These are phyloP conservation scores for Odiellus spinosus DNA, from an alignment of 2,888 invertebrate genomes.

Conservation along the genomic window DNA sequence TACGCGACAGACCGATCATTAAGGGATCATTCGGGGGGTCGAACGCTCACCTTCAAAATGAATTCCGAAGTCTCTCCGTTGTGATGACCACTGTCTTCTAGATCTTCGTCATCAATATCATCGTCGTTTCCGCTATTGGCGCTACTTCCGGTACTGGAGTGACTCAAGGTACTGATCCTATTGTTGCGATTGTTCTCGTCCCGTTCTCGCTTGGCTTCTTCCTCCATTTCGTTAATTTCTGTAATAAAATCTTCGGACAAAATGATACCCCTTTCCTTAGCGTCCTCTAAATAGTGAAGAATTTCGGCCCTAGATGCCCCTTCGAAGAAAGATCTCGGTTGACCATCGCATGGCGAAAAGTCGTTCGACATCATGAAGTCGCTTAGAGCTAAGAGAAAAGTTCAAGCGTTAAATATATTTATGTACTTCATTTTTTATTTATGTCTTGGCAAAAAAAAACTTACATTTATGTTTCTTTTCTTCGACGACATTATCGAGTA, in stretches of 20 bases:
- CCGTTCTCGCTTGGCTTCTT: conserved; percentile 10
- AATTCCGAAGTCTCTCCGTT: no score
- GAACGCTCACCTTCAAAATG: no score
- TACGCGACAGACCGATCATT: no score
- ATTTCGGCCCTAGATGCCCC: conserved; percentile 78
- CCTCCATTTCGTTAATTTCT: conserved; percentile 12
- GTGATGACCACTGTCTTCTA: no score
- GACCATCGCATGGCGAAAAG: conserved; percentile 6
- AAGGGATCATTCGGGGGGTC: no score
- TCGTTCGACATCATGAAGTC: no score
- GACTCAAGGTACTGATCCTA: conserved; percentile 5
- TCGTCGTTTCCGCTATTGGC: conserved; percentile 2
- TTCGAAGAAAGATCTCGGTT: conserved; percentile 40
- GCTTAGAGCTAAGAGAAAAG: no score
- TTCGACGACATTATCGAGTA: conserved; percentile 18
- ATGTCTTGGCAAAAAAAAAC: not conserved
- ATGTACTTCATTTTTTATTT: no score
- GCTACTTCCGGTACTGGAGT: conserved; percentile 52
- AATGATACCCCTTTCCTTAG: conserved; percentile 18
- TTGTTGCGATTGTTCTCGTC: conserved; percentile 8
- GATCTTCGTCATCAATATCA: not conserved
- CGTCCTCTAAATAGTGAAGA: conserved; percentile 66
- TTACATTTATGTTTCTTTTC: not conserved
- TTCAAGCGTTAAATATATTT: no score
- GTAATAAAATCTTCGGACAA: conserved; percentile 5